These are phyloP conservation scores for Callocephalon fimbriatum DNA, from an alignment of 2,113 vertebrate species.

Conservation along the genomic window DNA sequence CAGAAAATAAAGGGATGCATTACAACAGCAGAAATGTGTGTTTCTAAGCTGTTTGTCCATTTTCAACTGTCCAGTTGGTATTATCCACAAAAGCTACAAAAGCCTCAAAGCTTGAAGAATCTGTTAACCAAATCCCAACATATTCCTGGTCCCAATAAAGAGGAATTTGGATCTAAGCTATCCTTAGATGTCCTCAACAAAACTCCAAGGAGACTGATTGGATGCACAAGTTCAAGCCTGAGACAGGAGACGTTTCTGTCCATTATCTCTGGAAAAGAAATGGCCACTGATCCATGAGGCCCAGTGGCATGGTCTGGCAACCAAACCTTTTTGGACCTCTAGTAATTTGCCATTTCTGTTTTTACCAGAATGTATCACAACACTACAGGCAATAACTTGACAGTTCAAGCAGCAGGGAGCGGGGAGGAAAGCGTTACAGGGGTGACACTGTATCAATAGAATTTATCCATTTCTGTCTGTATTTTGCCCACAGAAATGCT, in stretches of 20 bases:
- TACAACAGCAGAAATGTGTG: background rate
- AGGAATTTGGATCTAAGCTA: background rate
- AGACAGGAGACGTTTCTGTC: background rate
- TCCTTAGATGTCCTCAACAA: background rate
- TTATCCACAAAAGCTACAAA: background rate
- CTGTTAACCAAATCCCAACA: background rate
- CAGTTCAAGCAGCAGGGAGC: background rate
- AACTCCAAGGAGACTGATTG: background rate
- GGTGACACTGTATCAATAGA: background rate
- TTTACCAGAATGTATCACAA: background rate
- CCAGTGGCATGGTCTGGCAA: background rate
- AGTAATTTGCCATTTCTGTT: background rate
- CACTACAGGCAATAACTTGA: background rate
- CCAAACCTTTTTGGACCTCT: background rate
- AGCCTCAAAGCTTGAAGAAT: background rate
- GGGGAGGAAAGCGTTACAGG: background rate
- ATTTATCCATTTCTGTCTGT: background rate
- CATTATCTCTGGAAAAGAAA: background rate
- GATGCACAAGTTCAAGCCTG: background rate
- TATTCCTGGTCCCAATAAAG: background rate
- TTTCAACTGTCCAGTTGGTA: background rate
- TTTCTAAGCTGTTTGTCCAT: background rate
- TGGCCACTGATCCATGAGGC: background rate
- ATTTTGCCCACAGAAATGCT: background rate
- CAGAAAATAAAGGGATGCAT: background rate